Evolutionary conservation across 2,888 invertebrate genomes (phyloP), one percentile per base, ranked within the genome.

Genomic region (Campoplex capitator): DNA sequence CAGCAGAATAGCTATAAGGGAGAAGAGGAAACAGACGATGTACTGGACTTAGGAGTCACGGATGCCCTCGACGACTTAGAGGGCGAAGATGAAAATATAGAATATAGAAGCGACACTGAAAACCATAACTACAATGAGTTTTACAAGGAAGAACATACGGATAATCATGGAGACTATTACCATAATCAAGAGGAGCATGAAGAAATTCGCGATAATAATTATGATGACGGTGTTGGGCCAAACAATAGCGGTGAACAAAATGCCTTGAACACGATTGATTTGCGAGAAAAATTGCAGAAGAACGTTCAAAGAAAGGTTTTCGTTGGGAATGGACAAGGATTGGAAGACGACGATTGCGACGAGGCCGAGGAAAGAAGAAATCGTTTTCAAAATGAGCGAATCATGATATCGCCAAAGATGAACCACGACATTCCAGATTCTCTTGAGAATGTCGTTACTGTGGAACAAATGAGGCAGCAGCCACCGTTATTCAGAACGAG

Each of bases 1-100:
- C 93, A 94, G 94, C 93, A 93, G 92, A 93, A 92, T 93, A 93
- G 93, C 93, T 93, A 93, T 94, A 94, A 94, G 92, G 94, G 93
- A 92, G 94, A 94, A 93, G 94, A 94, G 92, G 94, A 94, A 90
- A 94, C 94, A 91, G 94, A 95, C 88, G 94, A 95, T 92, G 93
- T 94, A 77, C 92, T 95, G 93, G 94, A 94, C 91, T 92, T 94
- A 91, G 94, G 94, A 90, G 94, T 94, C 70, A 94, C 94, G 88
- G 94, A 94, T 89, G 93, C 93, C 83, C 93, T 94, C 89, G 94
- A 94, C 91, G 93, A 93, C 90, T 93, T 94, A 92, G 94, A 94
- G 88, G 93, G 91, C 54, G 94, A 94, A 88, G 94, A 94, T 90
- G 94, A 94, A 89, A 94, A 93, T 91, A 88, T 93, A 90, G 93